Percentiles rank a stretch among this genome's conserved stretches.
Conservation (phyloP, 2,888 invertebrate species). For the Lithosia quadra region DNA sequence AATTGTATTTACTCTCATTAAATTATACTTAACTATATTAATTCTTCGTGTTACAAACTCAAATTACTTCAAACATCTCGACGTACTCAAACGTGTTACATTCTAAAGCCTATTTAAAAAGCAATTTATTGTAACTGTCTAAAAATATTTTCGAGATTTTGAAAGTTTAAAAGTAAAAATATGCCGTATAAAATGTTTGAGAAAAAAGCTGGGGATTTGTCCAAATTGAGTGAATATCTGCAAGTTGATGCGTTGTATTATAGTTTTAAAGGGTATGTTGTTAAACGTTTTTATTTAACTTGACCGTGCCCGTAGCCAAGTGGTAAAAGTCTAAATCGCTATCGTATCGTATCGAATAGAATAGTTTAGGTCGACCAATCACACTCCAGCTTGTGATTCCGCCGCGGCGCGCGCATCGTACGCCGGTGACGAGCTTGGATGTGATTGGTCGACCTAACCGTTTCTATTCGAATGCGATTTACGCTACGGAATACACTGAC, state of each 20-base stretch:
- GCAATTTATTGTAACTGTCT: neutral
- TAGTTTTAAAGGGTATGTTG: conserved; percentile 28
- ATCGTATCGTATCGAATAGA: too few relatives aligned
- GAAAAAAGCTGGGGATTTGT: conserved; percentile 39
- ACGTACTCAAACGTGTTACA: neutral
- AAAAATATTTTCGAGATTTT: neutral
- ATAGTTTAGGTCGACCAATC: too few relatives aligned
- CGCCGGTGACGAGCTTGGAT: too few relatives aligned
- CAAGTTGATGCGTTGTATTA: conserved; percentile 24
- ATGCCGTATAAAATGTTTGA: conserved; percentile 42
- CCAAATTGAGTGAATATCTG: conserved; percentile 36
- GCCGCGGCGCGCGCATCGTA: too few relatives aligned
- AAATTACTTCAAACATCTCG: neutral
- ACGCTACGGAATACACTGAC: too few relatives aligned
- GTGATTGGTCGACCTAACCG: too few relatives aligned
- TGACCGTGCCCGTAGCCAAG: too few relatives aligned
- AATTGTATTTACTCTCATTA: conserved; percentile 17
- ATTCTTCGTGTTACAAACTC: neutral
- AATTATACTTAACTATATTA: conserved; percentile 1
- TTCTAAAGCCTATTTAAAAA: neutral
- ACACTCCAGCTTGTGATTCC: too few relatives aligned
- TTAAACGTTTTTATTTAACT: neutral
- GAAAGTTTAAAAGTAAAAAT: neutral
- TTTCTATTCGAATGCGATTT: too few relatives aligned
- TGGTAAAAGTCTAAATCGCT: too few relatives aligned